Evolutionary conservation across 2,797 vertebrate species (phyloP), one percentile per base, ranked within the genome.

Genomic region (Psittacula echo): DNA sequence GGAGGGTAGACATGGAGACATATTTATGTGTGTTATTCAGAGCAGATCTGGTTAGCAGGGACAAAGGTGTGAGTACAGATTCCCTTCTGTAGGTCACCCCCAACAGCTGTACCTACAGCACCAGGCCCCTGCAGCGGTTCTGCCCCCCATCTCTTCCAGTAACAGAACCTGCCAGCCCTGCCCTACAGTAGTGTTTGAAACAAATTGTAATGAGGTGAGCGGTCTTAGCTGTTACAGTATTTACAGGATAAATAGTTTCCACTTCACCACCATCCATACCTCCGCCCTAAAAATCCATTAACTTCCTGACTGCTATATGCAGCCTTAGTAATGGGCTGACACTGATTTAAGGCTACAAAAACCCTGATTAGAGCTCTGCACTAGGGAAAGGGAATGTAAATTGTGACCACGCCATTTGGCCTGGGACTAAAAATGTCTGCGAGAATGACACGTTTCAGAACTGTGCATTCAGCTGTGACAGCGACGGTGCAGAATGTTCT

Each of bases 221-320:
- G 91, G 88, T 93, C 73, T 78, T 96, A 88, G 92, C 87, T 87
- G 77, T 91, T 97, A 96, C 93, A 85, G 90, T 97, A 94, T 96
- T 96, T 97, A 95, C 95, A 94, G 87, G 93, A 96, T 95, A 96
- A 97, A 97, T 95, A 95, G 95, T 97, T 97, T 95, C 79, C 91
- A 95, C 89, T 97, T 96, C 95, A 90, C 85, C 84, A 85, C 50
- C 91, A 94, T 97, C 96, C 89, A 91, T 96, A 94, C 45, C 39
- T 90, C 72, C 11, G 0, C 90, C 83, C 89, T 96, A 95, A 91
- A 96, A 94, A 95, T 94, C 95, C 91, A 91, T 97, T 96, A 94
- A 90, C 84, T 89, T 94, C 64, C 70, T 89, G 80, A 90, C 90
- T 89, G 71, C 77, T 93, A 17, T 89, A 32, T 3, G 41, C 64